Evolutionary conservation across 1,140 invertebrate genomes (phyloP).

Genomic region (Drosophila paulistorum): DNA sequence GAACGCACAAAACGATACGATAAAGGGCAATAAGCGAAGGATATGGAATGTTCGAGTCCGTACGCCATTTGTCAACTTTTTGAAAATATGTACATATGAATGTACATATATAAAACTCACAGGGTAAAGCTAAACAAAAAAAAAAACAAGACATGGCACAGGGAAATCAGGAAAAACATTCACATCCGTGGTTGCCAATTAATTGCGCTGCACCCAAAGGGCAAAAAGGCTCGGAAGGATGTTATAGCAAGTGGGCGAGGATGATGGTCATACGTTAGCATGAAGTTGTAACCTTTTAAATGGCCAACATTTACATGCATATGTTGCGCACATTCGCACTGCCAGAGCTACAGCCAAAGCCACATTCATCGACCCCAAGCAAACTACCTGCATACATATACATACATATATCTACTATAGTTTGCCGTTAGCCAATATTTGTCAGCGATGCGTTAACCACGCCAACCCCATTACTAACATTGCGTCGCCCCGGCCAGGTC

Average conservation of each 20-base stretch:
- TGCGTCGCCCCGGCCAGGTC: neutral
- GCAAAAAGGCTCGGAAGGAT: slow-evolving; percentile 23
- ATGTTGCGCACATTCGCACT: neutral
- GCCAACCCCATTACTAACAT: slow-evolving; percentile 5
- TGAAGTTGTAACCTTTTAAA: slow-evolving; percentile 45
- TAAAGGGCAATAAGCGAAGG: slow-evolving; percentile 18
- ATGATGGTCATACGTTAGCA: neutral
- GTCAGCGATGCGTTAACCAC: slow-evolving; percentile 37
- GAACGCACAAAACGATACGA: slow-evolving; percentile 17
- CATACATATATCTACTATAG: neutral
- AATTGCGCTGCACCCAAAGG: slow-evolving; percentile 45
- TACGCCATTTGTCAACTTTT: slow-evolving; percentile 50
- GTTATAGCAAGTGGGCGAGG: slow-evolving; percentile 15
- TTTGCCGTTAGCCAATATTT: slow-evolving; percentile 26
- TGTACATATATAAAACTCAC: slow-evolving; percentile 16
- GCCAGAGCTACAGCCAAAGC: neutral
- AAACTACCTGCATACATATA: neutral
- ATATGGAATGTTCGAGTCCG: slow-evolving; percentile 19
- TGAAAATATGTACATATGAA: slow-evolving; percentile 31
- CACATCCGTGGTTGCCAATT: slow-evolving; percentile 55
- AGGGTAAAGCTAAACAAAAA: neutral
- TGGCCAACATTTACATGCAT: slow-evolving; percentile 47
- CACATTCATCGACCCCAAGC: neutral
- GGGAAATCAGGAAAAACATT: slow-evolving; percentile 53
- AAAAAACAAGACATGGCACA: slow-evolving; percentile 14